Conservation (phyloP, 2,113 vertebrate species). For the Salvelinus fontinalis region DNA sequence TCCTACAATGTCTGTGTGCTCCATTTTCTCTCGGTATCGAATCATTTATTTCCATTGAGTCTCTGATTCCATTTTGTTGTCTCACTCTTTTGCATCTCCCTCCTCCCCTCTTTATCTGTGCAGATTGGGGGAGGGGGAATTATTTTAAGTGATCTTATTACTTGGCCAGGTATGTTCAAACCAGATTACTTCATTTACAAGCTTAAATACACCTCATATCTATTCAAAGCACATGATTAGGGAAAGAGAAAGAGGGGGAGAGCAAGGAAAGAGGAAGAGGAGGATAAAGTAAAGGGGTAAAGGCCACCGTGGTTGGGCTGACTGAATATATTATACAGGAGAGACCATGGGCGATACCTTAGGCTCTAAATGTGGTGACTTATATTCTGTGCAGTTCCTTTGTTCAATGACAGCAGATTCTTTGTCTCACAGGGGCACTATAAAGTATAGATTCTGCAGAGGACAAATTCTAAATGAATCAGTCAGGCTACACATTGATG, state of each 20-base stretch:
- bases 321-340: not conserved
- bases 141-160: not conserved
- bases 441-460: too few relatives aligned
- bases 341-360: not conserved
- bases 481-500: too few relatives aligned
- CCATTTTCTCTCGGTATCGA: conserved; percentile 62
- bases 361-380: not conserved
- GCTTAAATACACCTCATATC: not conserved
- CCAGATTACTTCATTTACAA: not conserved
- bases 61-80: conserved; percentile 26
- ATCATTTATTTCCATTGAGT: conserved; percentile 56
- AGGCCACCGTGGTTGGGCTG: not conserved
- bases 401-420: not conserved
- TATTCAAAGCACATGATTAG: not conserved
- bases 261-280: not conserved
- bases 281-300: not conserved
- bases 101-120: not conserved
- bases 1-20: conserved; percentile 66
- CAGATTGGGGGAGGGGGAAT: not conserved
- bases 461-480: too few relatives aligned
- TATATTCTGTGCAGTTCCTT: not conserved
- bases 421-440: not conserved
- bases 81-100: not conserved
- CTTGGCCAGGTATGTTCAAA: not conserved
- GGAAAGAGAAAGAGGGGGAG: not conserved